A percentile compares a stretch with the other conserved stretches of the same genome.
Conservation (phyloP, 2,113 vertebrate genomes). For the Tachysurus fulvidraco region DNA sequence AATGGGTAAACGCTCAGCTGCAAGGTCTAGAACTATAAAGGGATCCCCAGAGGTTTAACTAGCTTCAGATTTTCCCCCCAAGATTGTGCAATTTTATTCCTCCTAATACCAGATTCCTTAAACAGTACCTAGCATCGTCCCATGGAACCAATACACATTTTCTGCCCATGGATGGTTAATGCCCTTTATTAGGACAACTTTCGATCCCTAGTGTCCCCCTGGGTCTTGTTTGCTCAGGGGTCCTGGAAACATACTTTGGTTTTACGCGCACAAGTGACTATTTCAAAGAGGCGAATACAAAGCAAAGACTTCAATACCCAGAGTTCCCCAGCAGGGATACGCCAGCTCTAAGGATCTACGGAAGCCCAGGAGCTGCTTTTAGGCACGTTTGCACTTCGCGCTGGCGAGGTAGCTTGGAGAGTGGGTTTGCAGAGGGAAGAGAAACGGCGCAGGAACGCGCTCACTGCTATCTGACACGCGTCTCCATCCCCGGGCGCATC, state of each 20-base stretch:
- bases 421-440: slow-evolving; percentile 74
- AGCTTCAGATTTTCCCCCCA: neutral
- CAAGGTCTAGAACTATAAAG: neutral
- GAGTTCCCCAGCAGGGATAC: slow-evolving; percentile 49
- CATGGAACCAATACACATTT: no score
- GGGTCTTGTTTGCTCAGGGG: neutral
- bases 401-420: slow-evolving; percentile 58
- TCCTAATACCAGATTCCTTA: neutral
- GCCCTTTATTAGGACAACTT: neutral
- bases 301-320: slow-evolving; percentile 72
- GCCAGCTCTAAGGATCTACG: slow-evolving; percentile 66
- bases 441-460: slow-evolving; percentile 62
- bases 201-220: neutral
- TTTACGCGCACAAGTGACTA: neutral
- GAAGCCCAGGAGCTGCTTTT: slow-evolving; percentile 70
- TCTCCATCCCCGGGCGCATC: slow-evolving; percentile 66
- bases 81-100: neutral
- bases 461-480: slow-evolving; percentile 61
- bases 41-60: neutral
- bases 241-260: neutral
- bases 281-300: slow-evolving; percentile 16
- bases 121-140: neutral
- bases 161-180: neutral
- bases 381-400: slow-evolving; percentile 70
- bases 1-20: neutral